phyloP scores from a whole-genome alignment of 2,113 vertebrate genomes.

The Carassius gibelio region DNA sequence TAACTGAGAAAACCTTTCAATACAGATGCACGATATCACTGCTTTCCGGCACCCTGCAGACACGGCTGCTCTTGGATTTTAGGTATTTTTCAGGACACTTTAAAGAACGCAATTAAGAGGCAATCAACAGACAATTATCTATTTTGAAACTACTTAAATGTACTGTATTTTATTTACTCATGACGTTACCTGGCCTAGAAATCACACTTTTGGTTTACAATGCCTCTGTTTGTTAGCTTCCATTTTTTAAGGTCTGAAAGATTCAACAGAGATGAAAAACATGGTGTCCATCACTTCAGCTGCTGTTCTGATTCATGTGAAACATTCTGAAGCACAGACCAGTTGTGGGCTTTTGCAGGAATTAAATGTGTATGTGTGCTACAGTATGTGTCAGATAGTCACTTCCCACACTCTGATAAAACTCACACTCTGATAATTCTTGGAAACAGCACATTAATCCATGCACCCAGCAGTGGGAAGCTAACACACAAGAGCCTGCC shows the following conservation, averaged over 20 bases:
- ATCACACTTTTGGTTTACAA: background rate
- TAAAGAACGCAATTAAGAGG: background rate
- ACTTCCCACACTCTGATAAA: constrained; percentile 34
- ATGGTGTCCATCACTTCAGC: background rate
- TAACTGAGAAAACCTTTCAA: constrained; percentile 28
- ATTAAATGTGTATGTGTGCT: background rate
- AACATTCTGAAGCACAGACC: constrained; percentile 16
- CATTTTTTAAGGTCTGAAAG: background rate
- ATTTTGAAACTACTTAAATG: background rate
- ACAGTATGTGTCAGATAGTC: constrained; percentile 1
- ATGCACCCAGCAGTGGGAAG: background rate
- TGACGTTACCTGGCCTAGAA: background rate
- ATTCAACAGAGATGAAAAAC: background rate
- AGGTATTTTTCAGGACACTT: background rate
- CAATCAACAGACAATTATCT: background rate
- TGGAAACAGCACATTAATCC: background rate
- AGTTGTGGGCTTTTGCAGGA: background rate
- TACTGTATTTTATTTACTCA: background rate
- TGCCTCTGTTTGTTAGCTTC: background rate
- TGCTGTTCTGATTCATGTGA: background rate
- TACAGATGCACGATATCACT: constrained; percentile 24
- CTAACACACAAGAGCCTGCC: background rate
- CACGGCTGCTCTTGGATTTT: background rate
- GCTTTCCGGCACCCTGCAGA: constrained; percentile 5
- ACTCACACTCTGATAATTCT: background rate